phyloP scores from a whole-genome alignment of 2,113 vertebrate species.

The Psittacula cyanocephala region DNA sequence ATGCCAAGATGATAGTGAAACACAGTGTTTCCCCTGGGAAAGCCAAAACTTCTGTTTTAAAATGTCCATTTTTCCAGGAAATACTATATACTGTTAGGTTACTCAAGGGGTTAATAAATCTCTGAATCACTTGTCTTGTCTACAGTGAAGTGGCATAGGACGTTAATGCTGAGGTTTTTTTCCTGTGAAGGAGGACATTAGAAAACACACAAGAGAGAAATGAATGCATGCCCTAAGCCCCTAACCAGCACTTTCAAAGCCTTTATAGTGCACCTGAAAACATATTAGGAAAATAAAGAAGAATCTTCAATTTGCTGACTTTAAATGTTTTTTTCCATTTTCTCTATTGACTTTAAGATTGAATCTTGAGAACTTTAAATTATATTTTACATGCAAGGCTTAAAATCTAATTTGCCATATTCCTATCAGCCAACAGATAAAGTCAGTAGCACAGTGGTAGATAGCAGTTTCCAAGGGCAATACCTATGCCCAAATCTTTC shows the following conservation, averaged over 20 bases:
- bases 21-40: neutral
- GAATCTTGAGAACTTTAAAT: conserved; percentile 15
- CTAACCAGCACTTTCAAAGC: neutral
- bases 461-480: neutral
- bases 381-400: conserved; percentile 1
- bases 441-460: neutral
- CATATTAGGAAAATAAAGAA: conserved; percentile 39
- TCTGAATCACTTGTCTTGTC: conserved; percentile 25
- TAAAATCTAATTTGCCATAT: conserved; percentile 11
- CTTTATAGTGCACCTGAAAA: neutral
- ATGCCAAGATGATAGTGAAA: neutral
- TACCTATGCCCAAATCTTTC: conserved; percentile 10
- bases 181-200: conserved; percentile 2
- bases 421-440: conserved; percentile 4
- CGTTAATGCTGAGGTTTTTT: neutral
- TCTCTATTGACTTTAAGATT: neutral
- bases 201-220: conserved; percentile 38
- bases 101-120: conserved; percentile 39
- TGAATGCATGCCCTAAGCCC: neutral
- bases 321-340: neutral
- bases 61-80: neutral
- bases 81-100: neutral
- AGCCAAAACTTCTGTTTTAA: neutral
- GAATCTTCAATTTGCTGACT: conserved; percentile 32
- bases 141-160: conserved; percentile 21